These are phyloP conservation scores for Remorina albescens DNA, from an alignment of 2,797 vertebrate species.

Conservation along the genomic window DNA sequence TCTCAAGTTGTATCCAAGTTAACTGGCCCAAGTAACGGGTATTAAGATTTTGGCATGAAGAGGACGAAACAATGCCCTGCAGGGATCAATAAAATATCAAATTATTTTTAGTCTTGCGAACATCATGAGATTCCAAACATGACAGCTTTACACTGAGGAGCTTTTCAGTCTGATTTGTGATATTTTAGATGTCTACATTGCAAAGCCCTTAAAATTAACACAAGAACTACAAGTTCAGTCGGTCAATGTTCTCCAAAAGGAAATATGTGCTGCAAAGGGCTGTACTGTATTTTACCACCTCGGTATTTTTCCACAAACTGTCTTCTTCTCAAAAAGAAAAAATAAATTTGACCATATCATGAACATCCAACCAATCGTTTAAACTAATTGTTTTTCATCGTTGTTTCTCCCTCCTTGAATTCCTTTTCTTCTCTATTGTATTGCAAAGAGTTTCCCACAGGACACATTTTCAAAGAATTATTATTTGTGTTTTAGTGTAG, in stretches of 20 bases:
- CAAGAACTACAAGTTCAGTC: neutral
- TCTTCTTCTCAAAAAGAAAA: neutral
- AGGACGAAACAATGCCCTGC: neutral
- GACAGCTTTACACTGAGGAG: conserved; percentile 5
- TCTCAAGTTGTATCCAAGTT: neutral
- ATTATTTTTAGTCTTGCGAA: conserved; percentile 1
- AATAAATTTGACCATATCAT: neutral
- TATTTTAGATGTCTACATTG: neutral
- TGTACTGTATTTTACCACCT: neutral
- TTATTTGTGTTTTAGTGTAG: too few species aligned
- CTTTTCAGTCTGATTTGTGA: conserved; percentile 3
- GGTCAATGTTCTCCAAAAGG: neutral
- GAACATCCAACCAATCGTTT: too few species aligned
- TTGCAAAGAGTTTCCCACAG: neutral
- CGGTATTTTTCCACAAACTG: neutral
- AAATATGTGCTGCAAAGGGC: neutral
- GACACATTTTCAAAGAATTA: neutral
- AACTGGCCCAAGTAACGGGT: neutral
- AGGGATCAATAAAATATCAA: neutral
- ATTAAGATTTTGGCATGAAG: neutral
- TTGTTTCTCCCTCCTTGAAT: neutral
- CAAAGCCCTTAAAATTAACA: neutral
- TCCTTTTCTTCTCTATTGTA: neutral
- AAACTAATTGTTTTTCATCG: neutral
- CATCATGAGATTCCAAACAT: conserved; percentile 24